These are phyloP conservation scores for Glaucomys volans DNA, from an alignment of 2,113 vertebrate species.

Conservation along the genomic window DNA sequence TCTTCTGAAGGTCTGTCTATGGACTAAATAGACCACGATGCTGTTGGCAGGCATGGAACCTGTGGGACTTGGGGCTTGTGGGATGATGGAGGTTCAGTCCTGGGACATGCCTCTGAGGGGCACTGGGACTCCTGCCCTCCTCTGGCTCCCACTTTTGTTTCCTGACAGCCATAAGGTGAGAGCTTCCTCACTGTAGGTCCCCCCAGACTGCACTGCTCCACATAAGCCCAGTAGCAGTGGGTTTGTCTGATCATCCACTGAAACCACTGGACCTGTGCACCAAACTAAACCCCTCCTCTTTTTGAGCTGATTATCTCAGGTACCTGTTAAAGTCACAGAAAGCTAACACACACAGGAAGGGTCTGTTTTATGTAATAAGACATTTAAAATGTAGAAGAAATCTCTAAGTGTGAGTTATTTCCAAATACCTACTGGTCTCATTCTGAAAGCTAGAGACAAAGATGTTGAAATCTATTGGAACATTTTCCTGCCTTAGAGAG, in stretches of 20 bases:
- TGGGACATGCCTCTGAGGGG: rapidly evolving
- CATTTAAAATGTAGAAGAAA: neutral
- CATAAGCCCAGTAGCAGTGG: neutral
- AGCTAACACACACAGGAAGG: neutral
- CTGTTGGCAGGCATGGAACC: too few species aligned
- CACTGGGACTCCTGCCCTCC: neutral
- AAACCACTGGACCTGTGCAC: neutral
- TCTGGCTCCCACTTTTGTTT: neutral
- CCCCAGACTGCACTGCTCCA: rapidly evolving
- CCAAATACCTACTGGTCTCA: neutral
- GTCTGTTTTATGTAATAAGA: neutral
- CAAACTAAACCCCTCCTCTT: neutral
- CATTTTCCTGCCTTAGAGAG: neutral
- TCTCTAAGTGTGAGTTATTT: neutral
- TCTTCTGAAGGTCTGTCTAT: neutral
- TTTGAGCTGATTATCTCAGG: neutral
- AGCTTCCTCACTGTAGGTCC: rapidly evolving
- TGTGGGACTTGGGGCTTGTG: too few species aligned
- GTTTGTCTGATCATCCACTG: neutral
- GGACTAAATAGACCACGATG: too few species aligned
- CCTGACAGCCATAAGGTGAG: neutral
- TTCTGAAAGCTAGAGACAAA: neutral
- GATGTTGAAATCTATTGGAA: neutral
- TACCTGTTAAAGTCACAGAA: neutral
- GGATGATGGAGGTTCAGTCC: neutral